Evolutionary conservation across 1,140 invertebrate genomes (phyloP), one percentile per base, ranked within the genome.

Genomic region (Caenorhabditis brenneri): DNA sequence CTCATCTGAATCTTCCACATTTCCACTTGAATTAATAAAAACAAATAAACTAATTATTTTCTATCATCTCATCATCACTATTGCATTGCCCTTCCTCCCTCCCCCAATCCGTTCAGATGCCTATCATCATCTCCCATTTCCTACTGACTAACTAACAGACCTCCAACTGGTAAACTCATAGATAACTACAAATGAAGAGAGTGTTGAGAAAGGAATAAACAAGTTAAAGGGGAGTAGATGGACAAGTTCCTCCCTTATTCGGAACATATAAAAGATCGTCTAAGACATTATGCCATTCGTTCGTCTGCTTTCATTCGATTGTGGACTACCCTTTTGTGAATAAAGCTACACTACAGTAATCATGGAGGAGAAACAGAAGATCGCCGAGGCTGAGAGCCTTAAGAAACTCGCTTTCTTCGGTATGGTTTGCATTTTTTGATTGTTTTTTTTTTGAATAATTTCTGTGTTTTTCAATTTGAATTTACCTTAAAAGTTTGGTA

Each of bases 381-480:
- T 83, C 29, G 33, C 60, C 24, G 83, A 84, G 81, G 83, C 83
- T 27, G 83, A 84, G 24, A 82, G 81, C 80, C 81, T 85, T 27
- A 83, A 80, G 51, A 83, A 60, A 49, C 81, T 85, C 58, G 84
- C 84, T 24, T 85, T 85, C 81, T 84, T 85, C 29, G 84, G 84
- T 69, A 74, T 84, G 65, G 39, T 24, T 29, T 9, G 15, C 39
- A 3, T 22, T n/a, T 55, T 36, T 83, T 31, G 9, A n/a, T n/a
- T n/a, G n/a, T n/a, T n/a, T n/a, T 42, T 39, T 60, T 22, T 9
- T 27, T 39, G 24, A 58, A 31, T 22, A 31, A 16, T 22, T 46
- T 27, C 74, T 46, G 15, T 6, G 15, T 16, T 22, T 51, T 51
- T n/a, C n/a, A n/a, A n/a, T n/a, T n/a, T n/a, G n/a, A n/a, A n/a